Percentiles rank a stretch among this genome's conserved stretches.
Conservation (phyloP, 2,888 invertebrate species). For the Nemotelus pantherinus region DNA sequence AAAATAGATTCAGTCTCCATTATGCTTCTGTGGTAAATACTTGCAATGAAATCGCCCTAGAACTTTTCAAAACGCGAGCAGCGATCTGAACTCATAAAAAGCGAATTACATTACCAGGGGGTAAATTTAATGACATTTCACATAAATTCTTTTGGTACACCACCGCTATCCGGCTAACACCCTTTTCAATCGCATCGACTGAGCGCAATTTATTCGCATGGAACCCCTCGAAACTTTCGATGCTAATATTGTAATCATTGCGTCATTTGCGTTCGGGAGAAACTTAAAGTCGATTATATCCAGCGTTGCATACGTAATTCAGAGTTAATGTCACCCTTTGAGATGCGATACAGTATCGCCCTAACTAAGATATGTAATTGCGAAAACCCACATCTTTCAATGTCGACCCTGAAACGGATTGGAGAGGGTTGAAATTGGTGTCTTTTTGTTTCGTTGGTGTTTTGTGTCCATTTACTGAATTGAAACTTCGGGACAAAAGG, state of each 20-base stretch:
- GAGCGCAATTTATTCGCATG: slow-evolving; percentile 20
- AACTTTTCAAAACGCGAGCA: neutral
- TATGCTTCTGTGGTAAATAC: neutral
- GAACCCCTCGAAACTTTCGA: slow-evolving; percentile 11
- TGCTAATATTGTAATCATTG: slow-evolving; percentile 50
- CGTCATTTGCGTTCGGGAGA: slow-evolving; percentile 46
- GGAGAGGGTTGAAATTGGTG: too few relatives aligned
- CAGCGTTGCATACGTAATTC: slow-evolving; percentile 1
- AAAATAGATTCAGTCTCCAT: too few relatives aligned
- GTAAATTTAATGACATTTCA: slow-evolving; percentile 49
- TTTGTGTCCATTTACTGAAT: slow-evolving; percentile 29
- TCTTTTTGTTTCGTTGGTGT: neutral
- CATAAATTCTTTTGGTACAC: slow-evolving; percentile 52
- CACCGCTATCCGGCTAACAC: slow-evolving; percentile 47
- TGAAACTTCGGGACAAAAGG: slow-evolving; percentile 17
- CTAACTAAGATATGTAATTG: neutral
- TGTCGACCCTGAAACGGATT: too few relatives aligned
- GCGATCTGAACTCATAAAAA: slow-evolving; percentile 34
- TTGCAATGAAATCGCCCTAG: slow-evolving; percentile 8
- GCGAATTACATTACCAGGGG: slow-evolving; percentile 45
- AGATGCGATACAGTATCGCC: neutral
- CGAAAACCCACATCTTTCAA: neutral
- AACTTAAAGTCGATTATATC: slow-evolving; percentile 34
- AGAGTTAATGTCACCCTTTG: slow-evolving; percentile 9
- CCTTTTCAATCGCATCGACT: slow-evolving; percentile 39